Conservation (phyloP, 2,888 invertebrate genomes). For the Blomia tropicalis region DNA sequence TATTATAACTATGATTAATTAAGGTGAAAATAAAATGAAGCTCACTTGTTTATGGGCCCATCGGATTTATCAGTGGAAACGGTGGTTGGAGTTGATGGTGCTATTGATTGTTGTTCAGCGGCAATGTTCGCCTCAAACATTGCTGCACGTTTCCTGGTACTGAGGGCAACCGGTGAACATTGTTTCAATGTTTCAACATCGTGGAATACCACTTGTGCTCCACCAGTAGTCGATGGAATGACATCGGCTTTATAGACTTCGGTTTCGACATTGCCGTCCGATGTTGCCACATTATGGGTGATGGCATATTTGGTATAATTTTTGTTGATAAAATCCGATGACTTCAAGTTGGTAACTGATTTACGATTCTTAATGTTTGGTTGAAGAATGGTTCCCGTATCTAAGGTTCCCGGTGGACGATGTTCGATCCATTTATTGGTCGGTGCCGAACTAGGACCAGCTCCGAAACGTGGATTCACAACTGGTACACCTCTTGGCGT, state of each 20-base stretch:
- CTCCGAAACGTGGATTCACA: slow-evolving; percentile 46
- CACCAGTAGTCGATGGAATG: slow-evolving; percentile 79
- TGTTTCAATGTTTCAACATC: slow-evolving; percentile 80
- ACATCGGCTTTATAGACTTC: slow-evolving; percentile 85
- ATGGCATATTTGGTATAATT: slow-evolving; percentile 70
- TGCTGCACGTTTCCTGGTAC: background rate
- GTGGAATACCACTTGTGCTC: slow-evolving; percentile 80
- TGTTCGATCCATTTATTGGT: slow-evolving; percentile 78
- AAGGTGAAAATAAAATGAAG: background rate
- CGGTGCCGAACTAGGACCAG: slow-evolving; percentile 61
- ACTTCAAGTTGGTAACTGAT: slow-evolving; percentile 63
- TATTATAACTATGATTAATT: no score
- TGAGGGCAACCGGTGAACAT: slow-evolving; percentile 19
- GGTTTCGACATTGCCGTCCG: slow-evolving; percentile 80
- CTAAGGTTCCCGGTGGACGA: slow-evolving; percentile 51
- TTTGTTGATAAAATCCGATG: slow-evolving; percentile 47
- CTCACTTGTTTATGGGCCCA: background rate
- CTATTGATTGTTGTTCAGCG: background rate
- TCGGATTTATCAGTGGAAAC: no score
- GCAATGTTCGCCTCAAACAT: background rate
- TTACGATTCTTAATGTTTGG: slow-evolving; percentile 59
- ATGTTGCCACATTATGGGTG: slow-evolving; percentile 76
- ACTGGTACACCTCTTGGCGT: slow-evolving; percentile 37
- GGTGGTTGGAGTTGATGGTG: background rate
- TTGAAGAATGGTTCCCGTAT: slow-evolving; percentile 46